A percentile compares a stretch with the other conserved stretches of the same genome.
Evolutionary conservation across 2,113 vertebrate genomes (phyloP).

Genomic region (Barnardius zonarius): DNA sequence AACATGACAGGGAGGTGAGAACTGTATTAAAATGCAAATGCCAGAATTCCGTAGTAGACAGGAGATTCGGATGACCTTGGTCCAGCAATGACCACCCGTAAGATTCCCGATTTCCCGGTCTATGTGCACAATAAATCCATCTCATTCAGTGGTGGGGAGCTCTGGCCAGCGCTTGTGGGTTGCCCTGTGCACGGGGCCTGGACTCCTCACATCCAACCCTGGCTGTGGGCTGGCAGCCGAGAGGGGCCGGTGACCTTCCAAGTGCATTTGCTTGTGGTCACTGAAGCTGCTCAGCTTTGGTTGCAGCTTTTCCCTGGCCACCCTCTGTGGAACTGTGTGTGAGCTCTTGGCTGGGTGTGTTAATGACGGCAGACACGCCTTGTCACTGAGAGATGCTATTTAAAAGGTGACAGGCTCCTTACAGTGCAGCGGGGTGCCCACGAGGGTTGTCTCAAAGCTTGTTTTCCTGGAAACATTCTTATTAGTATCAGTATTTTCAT

Average conservation of each 20-base stretch:
- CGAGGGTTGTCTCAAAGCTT: neutral
- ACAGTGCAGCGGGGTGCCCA: neutral
- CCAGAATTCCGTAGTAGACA: neutral
- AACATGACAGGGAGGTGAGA: neutral
- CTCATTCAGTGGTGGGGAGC: neutral
- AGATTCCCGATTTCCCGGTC: fast-evolving
- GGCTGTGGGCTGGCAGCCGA: neutral
- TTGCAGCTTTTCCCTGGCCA: neutral
- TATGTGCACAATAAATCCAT: fast-evolving
- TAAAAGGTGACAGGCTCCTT: neutral
- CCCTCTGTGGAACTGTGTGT: neutral
- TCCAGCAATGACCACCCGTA: neutral
- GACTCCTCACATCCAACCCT: neutral
- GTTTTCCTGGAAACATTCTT: neutral
- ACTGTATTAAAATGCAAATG: neutral
- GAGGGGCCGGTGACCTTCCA: neutral
- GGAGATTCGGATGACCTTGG: neutral
- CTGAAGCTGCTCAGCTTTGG: neutral
- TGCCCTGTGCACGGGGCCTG: neutral
- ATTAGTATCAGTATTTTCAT: neutral
- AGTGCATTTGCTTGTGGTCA: neutral
- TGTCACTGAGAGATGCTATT: neutral
- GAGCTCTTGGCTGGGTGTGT: neutral
- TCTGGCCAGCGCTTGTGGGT: neutral
- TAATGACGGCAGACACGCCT: neutral